Percentiles rank a stretch among this genome's conserved stretches.
Evolutionary conservation across 1,140 invertebrate genomes (phyloP).

Genomic region (Drosophila neocordata): DNA sequence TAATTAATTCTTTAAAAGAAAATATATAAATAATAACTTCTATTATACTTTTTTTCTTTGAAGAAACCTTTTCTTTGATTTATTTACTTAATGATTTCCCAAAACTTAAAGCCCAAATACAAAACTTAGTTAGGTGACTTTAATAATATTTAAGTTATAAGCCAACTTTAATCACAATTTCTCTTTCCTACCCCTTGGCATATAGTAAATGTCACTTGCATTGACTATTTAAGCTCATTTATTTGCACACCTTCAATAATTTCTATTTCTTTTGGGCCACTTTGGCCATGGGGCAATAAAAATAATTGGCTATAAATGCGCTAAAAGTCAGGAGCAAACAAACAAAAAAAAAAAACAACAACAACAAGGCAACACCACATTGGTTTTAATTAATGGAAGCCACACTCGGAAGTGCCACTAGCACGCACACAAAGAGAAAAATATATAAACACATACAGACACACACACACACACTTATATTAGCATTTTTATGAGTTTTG

Average conservation of each 20-base stretch:
- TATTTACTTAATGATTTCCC: too few relatives aligned
- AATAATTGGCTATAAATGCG: conserved; percentile 78
- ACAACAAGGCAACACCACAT: conserved; percentile 59
- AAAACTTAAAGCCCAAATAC: too few relatives aligned
- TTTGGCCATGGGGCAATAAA: conserved; percentile 50
- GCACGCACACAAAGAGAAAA: conserved; percentile 10
- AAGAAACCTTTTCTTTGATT: too few relatives aligned
- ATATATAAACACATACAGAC: conserved; percentile 13
- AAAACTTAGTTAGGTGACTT: neutral
- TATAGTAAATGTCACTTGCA: conserved; percentile 41
- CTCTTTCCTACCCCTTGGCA: neutral
- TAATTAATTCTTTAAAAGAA: too few relatives aligned
- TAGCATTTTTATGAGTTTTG: conserved; percentile 59
- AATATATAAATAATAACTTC: too few relatives aligned
- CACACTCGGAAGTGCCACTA: conserved; percentile 24
- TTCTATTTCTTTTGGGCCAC: neutral
- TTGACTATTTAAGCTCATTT: conserved; percentile 59
- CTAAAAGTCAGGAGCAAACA: conserved; percentile 69
- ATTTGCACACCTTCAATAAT: conserved; percentile 61
- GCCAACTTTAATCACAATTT: too few relatives aligned
- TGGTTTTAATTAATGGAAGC: conserved; percentile 75
- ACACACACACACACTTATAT: conserved; percentile 14
- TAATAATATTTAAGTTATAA: conserved; percentile 3
- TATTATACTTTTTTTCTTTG: too few relatives aligned
- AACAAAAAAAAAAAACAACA: conserved; percentile 49